These are phyloP conservation scores for Papilio aristodemus DNA, from an alignment of 1,140 invertebrate species.

Conservation along the genomic window DNA sequence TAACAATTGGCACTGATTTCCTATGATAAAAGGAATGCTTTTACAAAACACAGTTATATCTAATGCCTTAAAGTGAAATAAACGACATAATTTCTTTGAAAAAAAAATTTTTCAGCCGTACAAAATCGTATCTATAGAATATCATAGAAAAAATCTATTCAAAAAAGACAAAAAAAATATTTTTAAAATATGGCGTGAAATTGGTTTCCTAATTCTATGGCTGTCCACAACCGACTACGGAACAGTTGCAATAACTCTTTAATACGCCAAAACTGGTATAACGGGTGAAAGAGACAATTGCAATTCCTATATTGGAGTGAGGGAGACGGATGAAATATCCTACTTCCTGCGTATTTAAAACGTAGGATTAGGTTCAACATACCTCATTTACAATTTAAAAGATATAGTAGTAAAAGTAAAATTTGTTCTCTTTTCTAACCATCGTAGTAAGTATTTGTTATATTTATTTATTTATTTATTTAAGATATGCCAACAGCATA, in stretches of 20 bases:
- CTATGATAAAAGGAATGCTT: too few relatives aligned
- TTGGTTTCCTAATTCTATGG: slow-evolving; percentile 36
- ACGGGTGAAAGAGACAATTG: slow-evolving; percentile 43
- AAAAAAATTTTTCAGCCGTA: background rate
- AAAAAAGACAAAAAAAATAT: slow-evolving; percentile 22
- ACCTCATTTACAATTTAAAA: background rate
- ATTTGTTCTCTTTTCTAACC: too few relatives aligned
- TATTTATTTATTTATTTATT: too few relatives aligned
- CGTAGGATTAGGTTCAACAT: slow-evolving; percentile 48
- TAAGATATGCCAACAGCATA: too few relatives aligned
- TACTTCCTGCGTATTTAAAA: slow-evolving; percentile 49
- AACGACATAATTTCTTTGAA: background rate
- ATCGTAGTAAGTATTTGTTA: too few relatives aligned
- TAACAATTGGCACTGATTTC: too few relatives aligned
- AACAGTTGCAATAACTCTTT: slow-evolving; percentile 49
- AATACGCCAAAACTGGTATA: slow-evolving; percentile 59
- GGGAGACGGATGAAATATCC: slow-evolving; percentile 36
- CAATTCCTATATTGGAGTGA: slow-evolving; percentile 29
- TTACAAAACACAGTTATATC: slow-evolving; percentile 3
- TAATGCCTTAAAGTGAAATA: background rate
- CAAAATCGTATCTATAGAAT: slow-evolving; percentile 17
- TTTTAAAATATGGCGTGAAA: slow-evolving; percentile 13
- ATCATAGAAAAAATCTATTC: slow-evolving; percentile 28
- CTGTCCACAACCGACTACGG: slow-evolving; percentile 37
- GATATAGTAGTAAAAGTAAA: background rate